Evolutionary conservation across 2,888 invertebrate genomes (phyloP).

Genomic region (Eupithecia pulchellata): DNA sequence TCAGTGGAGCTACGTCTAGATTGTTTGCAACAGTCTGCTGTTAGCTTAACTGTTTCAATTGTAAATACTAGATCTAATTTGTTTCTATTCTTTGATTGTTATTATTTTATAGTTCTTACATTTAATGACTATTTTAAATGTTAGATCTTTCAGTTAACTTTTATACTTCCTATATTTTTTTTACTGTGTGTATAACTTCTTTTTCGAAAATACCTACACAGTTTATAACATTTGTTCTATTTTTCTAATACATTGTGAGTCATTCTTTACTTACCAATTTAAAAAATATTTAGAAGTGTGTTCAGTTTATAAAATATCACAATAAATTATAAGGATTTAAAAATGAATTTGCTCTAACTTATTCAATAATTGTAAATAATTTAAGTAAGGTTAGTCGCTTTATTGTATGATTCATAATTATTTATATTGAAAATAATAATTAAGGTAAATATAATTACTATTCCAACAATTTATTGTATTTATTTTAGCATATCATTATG

Average conservation of each 20-base stretch:
- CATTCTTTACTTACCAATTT: constrained; percentile 8
- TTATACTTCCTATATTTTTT: neutral
- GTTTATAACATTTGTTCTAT: constrained; percentile 6
- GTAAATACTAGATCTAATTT: neutral
- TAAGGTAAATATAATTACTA: constrained; percentile 72
- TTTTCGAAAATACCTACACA: constrained; percentile 8
- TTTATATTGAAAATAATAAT: constrained; percentile 74
- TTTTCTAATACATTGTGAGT: constrained; percentile 15
- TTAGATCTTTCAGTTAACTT: neutral
- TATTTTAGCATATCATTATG: constrained; percentile 83
- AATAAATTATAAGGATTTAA: constrained; percentile 48
- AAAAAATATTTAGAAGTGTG: constrained; percentile 24
- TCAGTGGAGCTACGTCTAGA: neutral
- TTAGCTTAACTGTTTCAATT: neutral
- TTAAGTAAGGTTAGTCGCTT: constrained; percentile 74
- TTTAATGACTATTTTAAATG: neutral
- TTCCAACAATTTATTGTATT: constrained; percentile 80
- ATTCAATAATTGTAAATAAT: constrained; percentile 78
- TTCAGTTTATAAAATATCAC: constrained; percentile 46
- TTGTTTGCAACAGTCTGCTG: neutral
- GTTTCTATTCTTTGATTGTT: neutral
- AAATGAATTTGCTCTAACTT: constrained; percentile 61
- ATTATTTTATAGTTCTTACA: neutral
- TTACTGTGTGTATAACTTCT: neutral
- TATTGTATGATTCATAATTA: constrained; percentile 72